Percentiles rank a stretch among this genome's conserved stretches.
phyloP scores from a whole-genome alignment of 1,140 invertebrate species.

The Diorhabda carinulata region DNA sequence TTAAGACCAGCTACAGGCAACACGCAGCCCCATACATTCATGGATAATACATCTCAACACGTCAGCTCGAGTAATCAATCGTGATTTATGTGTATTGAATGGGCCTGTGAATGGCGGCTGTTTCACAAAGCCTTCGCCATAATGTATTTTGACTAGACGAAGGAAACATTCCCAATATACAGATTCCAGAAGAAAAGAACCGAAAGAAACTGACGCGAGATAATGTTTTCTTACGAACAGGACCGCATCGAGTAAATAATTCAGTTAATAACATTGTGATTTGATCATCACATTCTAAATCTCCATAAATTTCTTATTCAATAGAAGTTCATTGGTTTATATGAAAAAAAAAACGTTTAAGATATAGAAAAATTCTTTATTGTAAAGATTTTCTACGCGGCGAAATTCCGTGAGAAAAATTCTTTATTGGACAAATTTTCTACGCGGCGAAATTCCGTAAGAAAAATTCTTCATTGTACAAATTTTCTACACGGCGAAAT shows the following conservation, averaged over 20 bases:
- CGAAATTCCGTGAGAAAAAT: no score
- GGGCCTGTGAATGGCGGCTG: conserved; percentile 15
- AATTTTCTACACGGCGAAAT: no score
- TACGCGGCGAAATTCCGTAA: no score
- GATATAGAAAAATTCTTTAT: no score
- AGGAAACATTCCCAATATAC: conserved; percentile 12
- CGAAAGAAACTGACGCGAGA: conserved; percentile 2
- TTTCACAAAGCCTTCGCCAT: conserved; percentile 15
- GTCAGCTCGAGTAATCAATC: conserved; percentile 19
- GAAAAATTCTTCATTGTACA: no score
- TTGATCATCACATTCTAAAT: no score
- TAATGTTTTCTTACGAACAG: neutral
- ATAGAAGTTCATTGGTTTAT: no score
- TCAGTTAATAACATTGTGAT: no score
- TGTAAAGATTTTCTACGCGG: no score
- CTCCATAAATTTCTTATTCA: no score
- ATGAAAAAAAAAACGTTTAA: no score
- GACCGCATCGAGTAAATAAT: neutral
- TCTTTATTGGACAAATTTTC: no score
- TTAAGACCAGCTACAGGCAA: conserved; percentile 2
- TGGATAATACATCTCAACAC: conserved; percentile 16
- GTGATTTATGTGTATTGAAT: conserved; percentile 19
- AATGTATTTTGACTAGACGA: conserved; percentile 18
- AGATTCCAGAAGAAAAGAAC: neutral
- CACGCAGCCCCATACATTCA: conserved; percentile 9